A percentile compares a stretch with the other conserved stretches of the same genome.
Evolutionary conservation across 2,113 vertebrate genomes (phyloP).

Genomic region (Microcebus lehilahytsara): DNA sequence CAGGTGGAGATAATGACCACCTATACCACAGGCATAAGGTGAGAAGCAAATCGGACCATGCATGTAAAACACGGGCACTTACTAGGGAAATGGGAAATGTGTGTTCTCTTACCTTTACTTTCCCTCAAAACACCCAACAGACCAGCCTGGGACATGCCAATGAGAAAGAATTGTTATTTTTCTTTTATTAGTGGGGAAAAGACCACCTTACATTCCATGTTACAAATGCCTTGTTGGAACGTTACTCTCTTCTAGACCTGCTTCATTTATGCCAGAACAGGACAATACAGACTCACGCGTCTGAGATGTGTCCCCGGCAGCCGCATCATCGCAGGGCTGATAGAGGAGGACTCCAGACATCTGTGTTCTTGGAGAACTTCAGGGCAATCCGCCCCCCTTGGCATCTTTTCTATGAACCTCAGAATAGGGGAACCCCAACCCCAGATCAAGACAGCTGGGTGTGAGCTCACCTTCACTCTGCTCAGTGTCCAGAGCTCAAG

Average conservation of each 20-base stretch:
- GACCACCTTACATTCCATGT: neutral
- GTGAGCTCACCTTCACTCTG: neutral
- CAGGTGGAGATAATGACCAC: neutral
- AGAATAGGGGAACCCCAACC: neutral
- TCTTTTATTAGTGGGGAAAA: neutral
- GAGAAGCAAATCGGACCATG: neutral
- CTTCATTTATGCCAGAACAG: neutral
- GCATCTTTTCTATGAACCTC: neutral
- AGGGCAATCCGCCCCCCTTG: too few relatives aligned
- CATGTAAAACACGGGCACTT: neutral
- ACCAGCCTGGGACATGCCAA: neutral
- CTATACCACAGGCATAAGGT: neutral
- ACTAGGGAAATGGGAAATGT: neutral
- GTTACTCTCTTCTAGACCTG: neutral
- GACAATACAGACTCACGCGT: fast-evolving
- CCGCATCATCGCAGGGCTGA: neutral
- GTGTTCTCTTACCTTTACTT: neutral
- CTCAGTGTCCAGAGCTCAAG: neutral
- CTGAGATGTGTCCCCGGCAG: neutral
- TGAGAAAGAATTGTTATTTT: neutral
- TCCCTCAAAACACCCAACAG: neutral
- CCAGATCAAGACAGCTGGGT: neutral
- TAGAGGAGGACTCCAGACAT: fast-evolving
- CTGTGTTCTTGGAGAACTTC: neutral
- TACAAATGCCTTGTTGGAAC: neutral